These are phyloP conservation scores for Empidonax traillii DNA, from an alignment of 2,113 vertebrate genomes.

Conservation along the genomic window DNA sequence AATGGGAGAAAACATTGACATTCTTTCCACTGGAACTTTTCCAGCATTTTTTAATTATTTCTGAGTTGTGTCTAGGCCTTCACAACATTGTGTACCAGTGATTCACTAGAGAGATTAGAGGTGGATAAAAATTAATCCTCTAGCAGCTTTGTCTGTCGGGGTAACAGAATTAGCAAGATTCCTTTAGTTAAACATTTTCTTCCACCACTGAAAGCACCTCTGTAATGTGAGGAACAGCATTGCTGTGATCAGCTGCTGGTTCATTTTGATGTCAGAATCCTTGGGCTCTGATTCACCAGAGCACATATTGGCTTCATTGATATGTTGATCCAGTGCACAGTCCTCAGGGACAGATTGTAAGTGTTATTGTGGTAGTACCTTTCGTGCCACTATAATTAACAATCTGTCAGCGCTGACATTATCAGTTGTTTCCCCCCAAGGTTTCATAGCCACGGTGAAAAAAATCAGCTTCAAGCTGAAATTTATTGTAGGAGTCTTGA, in stretches of 20 bases:
- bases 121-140: not conserved
- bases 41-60: not conserved
- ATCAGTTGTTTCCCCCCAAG: conserved; percentile 32
- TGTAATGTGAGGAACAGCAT: not conserved
- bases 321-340: not conserved
- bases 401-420: conserved; percentile 25
- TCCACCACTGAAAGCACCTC: not conserved
- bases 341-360: not conserved
- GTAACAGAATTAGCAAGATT: not conserved
- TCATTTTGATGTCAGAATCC: not conserved
- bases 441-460: not conserved
- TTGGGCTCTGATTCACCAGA: not conserved
- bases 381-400: conserved; percentile 19
- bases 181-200: not conserved
- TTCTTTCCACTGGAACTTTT: not conserved
- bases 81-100: not conserved
- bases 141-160: not conserved
- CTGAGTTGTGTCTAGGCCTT: not conserved
- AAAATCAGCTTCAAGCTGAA: conserved; percentile 12
- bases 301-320: not conserved
- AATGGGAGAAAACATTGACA: not conserved
- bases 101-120: not conserved
- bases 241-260: not conserved
- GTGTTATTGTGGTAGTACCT: not conserved
- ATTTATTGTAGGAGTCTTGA: not conserved